Conservation (phyloP, 2,797 vertebrate genomes). For the Pseudomugil tenellus region DNA sequence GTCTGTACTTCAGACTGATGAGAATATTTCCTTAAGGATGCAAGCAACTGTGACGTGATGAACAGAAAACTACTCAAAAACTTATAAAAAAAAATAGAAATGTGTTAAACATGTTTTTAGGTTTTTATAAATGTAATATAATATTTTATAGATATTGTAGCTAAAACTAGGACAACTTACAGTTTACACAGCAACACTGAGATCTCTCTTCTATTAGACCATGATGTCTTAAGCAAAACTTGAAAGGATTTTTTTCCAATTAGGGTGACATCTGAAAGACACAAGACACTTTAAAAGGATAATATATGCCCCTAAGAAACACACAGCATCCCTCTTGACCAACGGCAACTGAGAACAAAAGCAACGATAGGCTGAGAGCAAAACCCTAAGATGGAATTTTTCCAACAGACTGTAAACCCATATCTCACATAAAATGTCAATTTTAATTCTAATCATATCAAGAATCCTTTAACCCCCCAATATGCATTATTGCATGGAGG, state of each 20-base stretch:
- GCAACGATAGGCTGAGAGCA: no score
- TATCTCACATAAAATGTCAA: not conserved
- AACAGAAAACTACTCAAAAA: not conserved
- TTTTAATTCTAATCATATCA: not conserved
- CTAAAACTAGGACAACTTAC: not conserved
- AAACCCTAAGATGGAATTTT: not conserved
- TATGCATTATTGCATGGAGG: not conserved
- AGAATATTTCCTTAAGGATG: not conserved
- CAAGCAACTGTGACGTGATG: not conserved
- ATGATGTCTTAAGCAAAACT: not conserved
- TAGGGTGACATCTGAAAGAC: not conserved
- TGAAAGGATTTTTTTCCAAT: no score
- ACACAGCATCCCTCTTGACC: not conserved
- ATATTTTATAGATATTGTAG: no score
- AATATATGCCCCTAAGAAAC: not conserved
- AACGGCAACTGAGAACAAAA: not conserved
- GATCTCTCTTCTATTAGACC: no score
- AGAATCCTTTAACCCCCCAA: no score
- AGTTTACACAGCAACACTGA: not conserved
- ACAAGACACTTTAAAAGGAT: not conserved
- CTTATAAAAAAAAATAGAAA: no score
- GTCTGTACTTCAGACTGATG: not conserved
- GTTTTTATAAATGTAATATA: no score
- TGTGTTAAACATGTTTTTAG: no score
- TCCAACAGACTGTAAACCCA: not conserved